These are phyloP conservation scores for Uromys caudimaculatus DNA, from an alignment of 2,797 vertebrate species.

Conservation along the genomic window DNA sequence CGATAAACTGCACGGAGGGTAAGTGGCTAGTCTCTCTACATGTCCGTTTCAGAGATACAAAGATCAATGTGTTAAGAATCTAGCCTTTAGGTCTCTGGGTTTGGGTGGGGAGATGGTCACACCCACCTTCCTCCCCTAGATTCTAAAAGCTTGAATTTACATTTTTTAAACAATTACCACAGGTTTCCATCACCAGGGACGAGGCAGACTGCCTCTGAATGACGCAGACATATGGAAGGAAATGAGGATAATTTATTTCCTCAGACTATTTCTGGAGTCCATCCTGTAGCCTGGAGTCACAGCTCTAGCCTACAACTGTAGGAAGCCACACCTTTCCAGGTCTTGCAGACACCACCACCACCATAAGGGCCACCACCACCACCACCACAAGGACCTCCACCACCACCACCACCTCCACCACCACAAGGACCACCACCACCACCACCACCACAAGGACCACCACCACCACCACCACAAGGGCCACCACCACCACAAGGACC, in stretches of 20 bases:
- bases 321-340: neutral
- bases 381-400: no score
- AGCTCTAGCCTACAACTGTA: neutral
- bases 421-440: no score
- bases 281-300: fast-evolving
- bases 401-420: no score
- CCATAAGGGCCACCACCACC: neutral
- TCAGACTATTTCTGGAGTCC: neutral
- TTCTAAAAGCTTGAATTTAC: neutral
- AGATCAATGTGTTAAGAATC: no score
- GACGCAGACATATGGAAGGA: neutral
- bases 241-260: neutral
- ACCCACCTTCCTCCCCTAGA: neutral
- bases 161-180: neutral
- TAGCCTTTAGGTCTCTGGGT: neutral
- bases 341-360: neutral
- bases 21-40: neutral
- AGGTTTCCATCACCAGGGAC: neutral
- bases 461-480: no score
- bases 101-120: neutral
- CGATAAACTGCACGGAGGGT: neutral
- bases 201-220: neutral
- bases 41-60: neutral
- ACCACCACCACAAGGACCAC: no score
- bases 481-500: no score